A percentile compares a stretch with the other conserved stretches of the same genome.
These are phyloP conservation scores for Caenorhabditis afra DNA, from an alignment of 2,888 invertebrate genomes.

Conservation along the genomic window DNA sequence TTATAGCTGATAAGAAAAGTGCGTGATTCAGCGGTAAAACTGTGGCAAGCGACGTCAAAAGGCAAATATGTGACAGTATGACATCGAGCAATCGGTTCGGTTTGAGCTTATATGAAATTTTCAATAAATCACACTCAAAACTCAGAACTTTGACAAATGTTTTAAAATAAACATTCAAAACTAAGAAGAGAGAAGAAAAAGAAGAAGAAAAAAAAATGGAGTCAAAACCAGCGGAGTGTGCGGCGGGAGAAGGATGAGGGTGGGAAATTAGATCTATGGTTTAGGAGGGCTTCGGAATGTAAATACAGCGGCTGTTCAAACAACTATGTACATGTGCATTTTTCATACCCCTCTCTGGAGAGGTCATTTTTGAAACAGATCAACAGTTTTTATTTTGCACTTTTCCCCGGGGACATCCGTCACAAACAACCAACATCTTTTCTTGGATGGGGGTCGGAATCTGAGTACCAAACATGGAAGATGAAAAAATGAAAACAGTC, in stretches of 20 bases:
- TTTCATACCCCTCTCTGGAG: constrained; percentile 11
- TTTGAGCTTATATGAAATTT: too few relatives aligned
- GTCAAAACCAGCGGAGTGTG: too few relatives aligned
- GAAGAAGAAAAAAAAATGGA: constrained; percentile 11
- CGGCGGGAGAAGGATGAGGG: constrained; percentile 7
- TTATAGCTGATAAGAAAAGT: neutral
- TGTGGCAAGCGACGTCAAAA: neutral
- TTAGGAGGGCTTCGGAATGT: constrained; percentile 41
- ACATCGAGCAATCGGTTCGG: too few relatives aligned
- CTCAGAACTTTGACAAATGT: too few relatives aligned
- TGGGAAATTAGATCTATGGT: constrained; percentile 48
- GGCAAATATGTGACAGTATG: neutral
- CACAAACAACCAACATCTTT: too few relatives aligned
- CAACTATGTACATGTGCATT: constrained; percentile 53
- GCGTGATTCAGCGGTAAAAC: neutral
- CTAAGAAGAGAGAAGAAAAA: neutral
- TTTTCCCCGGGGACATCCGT: too few relatives aligned
- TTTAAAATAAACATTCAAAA: too few relatives aligned
- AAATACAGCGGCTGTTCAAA: constrained; percentile 54
- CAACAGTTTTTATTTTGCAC: neutral
- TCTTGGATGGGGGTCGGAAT: too few relatives aligned
- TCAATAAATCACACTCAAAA: too few relatives aligned
- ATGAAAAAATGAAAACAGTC: too few relatives aligned
- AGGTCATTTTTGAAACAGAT: constrained; percentile 4
- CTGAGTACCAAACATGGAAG: too few relatives aligned